These are phyloP conservation scores for Drosophila ercepeae DNA, from an alignment of 1,140 invertebrate genomes.

Conservation along the genomic window DNA sequence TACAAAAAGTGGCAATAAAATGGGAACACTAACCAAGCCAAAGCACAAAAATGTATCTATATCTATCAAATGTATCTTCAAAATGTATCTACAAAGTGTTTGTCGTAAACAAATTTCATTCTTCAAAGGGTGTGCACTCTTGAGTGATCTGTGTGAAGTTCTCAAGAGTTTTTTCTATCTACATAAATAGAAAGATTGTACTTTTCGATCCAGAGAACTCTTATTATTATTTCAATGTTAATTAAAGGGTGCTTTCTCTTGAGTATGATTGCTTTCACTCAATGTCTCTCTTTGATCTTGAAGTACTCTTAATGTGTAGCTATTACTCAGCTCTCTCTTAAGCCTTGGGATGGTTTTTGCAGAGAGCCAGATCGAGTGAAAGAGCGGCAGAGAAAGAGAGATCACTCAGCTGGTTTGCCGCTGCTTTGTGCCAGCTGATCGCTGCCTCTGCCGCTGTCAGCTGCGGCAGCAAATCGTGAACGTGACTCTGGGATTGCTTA, in stretches of 20 bases:
- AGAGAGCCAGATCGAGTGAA: no score
- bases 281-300: not conserved
- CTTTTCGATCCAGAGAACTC: no score
- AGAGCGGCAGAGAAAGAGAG: not conserved
- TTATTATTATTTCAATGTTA: no score
- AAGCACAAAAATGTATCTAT: conserved; percentile 1
- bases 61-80: conserved; percentile 10
- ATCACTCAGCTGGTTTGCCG: conserved; percentile 24
- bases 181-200: no score
- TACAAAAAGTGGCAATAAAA: conserved; percentile 3
- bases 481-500: conserved; percentile 31
- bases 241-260: not conserved
- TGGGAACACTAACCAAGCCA: not conserved
- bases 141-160: not conserved
- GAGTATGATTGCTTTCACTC: not conserved
- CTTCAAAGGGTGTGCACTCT: not conserved
- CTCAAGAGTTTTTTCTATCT: not conserved
- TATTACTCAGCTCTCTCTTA: conserved; percentile 2
- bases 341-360: not conserved
- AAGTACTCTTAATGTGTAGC: not conserved
- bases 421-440: conserved; percentile 37
- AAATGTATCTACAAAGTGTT: conserved; percentile 53
- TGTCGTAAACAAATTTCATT: conserved; percentile 58
- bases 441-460: conserved; percentile 12
- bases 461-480: conserved; percentile 60